A percentile compares a stretch with the other conserved stretches of the same genome.
phyloP scores from a whole-genome alignment of 2,797 vertebrate genomes.

The Eurystomus glaucurus region DNA sequence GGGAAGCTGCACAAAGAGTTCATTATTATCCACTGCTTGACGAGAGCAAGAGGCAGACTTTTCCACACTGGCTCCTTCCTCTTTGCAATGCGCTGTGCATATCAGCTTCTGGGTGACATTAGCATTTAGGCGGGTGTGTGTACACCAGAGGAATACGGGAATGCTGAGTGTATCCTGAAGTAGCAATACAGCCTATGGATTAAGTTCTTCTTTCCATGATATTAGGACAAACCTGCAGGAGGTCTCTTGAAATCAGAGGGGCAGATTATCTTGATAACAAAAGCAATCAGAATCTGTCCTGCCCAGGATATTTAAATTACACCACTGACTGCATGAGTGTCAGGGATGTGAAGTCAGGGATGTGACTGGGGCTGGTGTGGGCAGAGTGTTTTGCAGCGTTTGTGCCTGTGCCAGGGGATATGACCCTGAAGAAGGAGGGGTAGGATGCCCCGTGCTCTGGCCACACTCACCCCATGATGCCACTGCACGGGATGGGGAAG shows the following conservation, averaged over 20 bases:
- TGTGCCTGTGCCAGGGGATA: background rate
- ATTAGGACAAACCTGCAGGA: background rate
- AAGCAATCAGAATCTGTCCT: background rate
- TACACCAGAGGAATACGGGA: background rate
- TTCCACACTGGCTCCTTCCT: background rate
- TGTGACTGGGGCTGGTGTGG: background rate
- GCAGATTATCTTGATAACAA: conserved; percentile 11
- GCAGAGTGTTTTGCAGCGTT: rapidly evolving
- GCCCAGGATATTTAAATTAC: background rate
- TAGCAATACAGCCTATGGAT: background rate
- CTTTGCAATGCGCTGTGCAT: background rate
- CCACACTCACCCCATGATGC: rapidly evolving
- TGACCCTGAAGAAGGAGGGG: background rate
- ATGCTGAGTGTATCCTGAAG: rapidly evolving
- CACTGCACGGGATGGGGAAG: background rate
- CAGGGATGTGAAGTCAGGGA: background rate
- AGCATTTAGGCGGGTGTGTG: background rate
- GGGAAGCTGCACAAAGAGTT: background rate
- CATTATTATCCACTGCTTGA: background rate
- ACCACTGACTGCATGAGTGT: background rate
- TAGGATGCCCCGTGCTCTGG: background rate
- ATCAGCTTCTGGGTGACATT: background rate
- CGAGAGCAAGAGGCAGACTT: background rate
- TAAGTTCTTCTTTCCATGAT: background rate
- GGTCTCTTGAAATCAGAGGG: conserved; percentile 45